Conservation (phyloP, 2,797 vertebrate species). For the Urosaurus nigricauda region DNA sequence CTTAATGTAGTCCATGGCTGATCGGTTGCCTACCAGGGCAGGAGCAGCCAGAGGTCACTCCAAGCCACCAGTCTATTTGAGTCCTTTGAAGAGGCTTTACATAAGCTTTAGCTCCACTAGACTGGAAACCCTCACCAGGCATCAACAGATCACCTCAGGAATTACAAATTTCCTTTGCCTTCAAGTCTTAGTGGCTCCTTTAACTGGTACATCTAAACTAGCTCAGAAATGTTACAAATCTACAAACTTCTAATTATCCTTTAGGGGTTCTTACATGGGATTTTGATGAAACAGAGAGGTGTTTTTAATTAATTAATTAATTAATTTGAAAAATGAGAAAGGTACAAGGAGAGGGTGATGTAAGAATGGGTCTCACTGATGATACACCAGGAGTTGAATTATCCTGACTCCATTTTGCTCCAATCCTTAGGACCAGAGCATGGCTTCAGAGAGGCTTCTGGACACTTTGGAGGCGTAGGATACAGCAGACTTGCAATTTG, state of each 20-base stretch:
- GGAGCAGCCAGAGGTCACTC: too few species aligned
- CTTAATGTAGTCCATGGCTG: too few species aligned
- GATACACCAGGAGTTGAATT: not conserved
- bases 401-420: too few species aligned
- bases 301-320: too few species aligned
- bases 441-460: too few species aligned
- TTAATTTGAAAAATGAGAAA: not conserved
- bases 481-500: not conserved
- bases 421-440: too few species aligned
- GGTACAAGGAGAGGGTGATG: not conserved
- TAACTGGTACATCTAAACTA: too few species aligned
- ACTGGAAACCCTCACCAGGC: not conserved
- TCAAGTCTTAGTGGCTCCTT: not conserved
- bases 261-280: not conserved
- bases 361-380: not conserved
- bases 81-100: not conserved
- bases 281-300: not conserved
- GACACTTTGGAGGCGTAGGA: not conserved
- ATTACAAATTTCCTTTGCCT: not conserved
- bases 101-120: not conserved
- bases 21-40: too few species aligned
- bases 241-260: not conserved
- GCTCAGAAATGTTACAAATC: not conserved
- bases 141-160: not conserved
- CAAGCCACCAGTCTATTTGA: too few species aligned